phyloP scores from a whole-genome alignment of 92 coral and sea anemone species.

The Palythoa grandiflora region DNA sequence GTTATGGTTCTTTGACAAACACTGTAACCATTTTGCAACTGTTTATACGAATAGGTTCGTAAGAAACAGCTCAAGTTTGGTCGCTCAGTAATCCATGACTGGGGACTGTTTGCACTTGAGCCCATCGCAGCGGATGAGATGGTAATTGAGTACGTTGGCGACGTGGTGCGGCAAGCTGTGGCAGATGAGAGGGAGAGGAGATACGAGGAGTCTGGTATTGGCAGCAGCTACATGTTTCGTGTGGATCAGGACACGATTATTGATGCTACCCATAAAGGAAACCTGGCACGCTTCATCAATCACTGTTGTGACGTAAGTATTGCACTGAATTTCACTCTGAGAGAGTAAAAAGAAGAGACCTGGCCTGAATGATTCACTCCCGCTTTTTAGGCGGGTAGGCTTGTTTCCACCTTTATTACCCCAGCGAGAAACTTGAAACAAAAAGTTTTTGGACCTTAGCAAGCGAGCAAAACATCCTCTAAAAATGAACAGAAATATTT shows the following conservation, averaged over 20 bases:
- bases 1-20: not conserved
- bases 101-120: constrained; percentile 98
- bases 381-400: too few species aligned
- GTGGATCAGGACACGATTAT: constrained; percentile 97
- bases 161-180: constrained; percentile 92
- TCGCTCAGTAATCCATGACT: constrained; percentile 96
- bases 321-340: not conserved
- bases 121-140: constrained; percentile 98
- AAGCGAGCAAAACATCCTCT: too few species aligned
- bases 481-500: too few species aligned
- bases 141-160: constrained; percentile 99
- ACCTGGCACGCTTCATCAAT: constrained; percentile 95
- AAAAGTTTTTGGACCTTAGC: too few species aligned
- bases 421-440: too few species aligned
- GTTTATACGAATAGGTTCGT: constrained; percentile 74
- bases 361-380: too few species aligned
- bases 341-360: not conserved
- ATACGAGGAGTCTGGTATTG: constrained; percentile 94
- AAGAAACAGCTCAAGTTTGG: constrained; percentile 96
- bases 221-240: constrained; percentile 96
- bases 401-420: too few species aligned
- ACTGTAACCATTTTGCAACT: not conserved
- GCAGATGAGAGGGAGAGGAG: constrained; percentile 94
- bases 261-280: constrained; percentile 94
- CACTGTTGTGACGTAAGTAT: constrained; percentile 97